phyloP scores from a whole-genome alignment of 2,797 vertebrate species.

The Atherinosoma microstoma region DNA sequence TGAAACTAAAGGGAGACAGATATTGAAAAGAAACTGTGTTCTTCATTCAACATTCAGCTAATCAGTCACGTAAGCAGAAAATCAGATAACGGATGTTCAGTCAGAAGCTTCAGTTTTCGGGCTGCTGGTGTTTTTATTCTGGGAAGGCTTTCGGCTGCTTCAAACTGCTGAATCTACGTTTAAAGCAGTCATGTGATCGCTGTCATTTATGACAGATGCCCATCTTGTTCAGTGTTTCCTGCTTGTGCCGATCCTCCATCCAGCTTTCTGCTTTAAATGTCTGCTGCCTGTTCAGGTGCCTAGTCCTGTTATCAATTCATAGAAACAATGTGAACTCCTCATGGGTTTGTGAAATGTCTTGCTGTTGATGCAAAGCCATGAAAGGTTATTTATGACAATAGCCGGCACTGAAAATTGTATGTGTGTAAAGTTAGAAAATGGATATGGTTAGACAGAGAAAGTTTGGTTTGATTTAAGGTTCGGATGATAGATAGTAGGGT shows the following conservation, averaged over 20 bases:
- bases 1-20: conserved; percentile 15
- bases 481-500: conserved; percentile 1
- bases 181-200: conserved; percentile 46
- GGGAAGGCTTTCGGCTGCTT: conserved; percentile 61
- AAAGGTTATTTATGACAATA: not conserved
- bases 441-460: conserved; percentile 6
- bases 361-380: conserved; percentile 11
- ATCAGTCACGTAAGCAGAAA: conserved; percentile 28
- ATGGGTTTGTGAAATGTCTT: conserved; percentile 41
- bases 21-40: conserved; percentile 25
- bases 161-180: conserved; percentile 44
- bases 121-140: conserved; percentile 52
- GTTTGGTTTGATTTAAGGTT: conserved; percentile 21
- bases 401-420: conserved; percentile 7
- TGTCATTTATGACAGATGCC: conserved; percentile 51
- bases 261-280: conserved; percentile 75
- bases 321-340: conserved; percentile 13
- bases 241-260: conserved; percentile 81
- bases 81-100: conserved; percentile 43
- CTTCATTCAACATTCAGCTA: conserved; percentile 33
- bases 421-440: conserved; percentile 12
- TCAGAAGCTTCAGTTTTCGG: conserved; percentile 39
- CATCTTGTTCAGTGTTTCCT: conserved; percentile 78
- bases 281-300: conserved; percentile 53
- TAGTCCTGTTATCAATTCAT: conserved; percentile 31